Evolutionary conservation across 2,113 vertebrate species (phyloP).

Genomic region (Pseudopodoces humilis): DNA sequence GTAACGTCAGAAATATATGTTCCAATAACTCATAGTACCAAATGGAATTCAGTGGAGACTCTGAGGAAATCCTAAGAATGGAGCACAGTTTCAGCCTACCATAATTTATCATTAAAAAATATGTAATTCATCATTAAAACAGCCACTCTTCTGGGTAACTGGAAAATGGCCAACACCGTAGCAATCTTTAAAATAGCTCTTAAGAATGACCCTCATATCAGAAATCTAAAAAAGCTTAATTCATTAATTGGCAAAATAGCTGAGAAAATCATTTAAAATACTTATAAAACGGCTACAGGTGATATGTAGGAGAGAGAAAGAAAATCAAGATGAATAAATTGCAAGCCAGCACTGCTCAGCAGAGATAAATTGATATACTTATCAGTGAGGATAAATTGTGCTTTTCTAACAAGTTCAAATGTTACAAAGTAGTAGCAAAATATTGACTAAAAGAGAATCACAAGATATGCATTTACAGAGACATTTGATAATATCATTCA

Average conservation of each 20-base stretch:
- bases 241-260: background rate
- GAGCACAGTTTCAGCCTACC: background rate
- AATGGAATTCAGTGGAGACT: background rate
- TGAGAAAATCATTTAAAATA: background rate
- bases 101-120: slow-evolving; percentile 45
- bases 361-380: slow-evolving; percentile 32
- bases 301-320: background rate
- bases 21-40: slow-evolving; percentile 13
- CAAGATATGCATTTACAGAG: background rate
- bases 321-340: slow-evolving; percentile 3
- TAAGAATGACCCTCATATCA: background rate
- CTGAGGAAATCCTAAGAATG: slow-evolving; percentile 6
- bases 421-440: slow-evolving; percentile 39
- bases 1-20: background rate
- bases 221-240: background rate
- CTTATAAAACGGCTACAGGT: slow-evolving; percentile 1
- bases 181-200: slow-evolving; percentile 39
- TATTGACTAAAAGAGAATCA: slow-evolving; percentile 39
- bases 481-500: slow-evolving; percentile 14
- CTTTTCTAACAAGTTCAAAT: slow-evolving; percentile 25
- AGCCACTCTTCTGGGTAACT: slow-evolving; percentile 4
- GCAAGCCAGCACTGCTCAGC: slow-evolving; percentile 24
- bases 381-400: slow-evolving; percentile 24
- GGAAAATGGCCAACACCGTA: slow-evolving; percentile 7
- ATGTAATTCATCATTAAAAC: slow-evolving; percentile 49